phyloP scores from a whole-genome alignment of 2,888 invertebrate genomes.

The Lissonota sp. region DNA sequence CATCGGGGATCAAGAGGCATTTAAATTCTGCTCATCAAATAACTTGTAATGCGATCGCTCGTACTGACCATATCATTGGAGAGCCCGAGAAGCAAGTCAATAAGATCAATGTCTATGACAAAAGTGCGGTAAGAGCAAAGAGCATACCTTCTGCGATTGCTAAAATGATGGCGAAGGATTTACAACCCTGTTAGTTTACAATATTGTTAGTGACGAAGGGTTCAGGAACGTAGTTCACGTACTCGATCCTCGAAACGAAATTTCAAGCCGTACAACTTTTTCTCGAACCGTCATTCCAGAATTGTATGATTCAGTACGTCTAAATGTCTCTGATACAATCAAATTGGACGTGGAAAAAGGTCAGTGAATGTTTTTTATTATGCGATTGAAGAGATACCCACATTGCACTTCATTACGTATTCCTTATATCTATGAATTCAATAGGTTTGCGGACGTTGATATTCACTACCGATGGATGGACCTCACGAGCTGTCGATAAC shows the following conservation, averaged over 20 bases:
- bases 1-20: background rate
- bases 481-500: constrained; percentile 35
- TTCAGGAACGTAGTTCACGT: constrained; percentile 29
- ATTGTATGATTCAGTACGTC: constrained; percentile 17
- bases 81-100: background rate
- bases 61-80: background rate
- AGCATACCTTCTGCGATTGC: constrained; percentile 27
- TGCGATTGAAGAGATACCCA: background rate
- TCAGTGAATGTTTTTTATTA: constrained; percentile 1
- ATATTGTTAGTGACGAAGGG: constrained; percentile 23
- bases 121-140: constrained; percentile 23
- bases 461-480: constrained; percentile 45
- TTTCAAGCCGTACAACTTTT: constrained; percentile 43
- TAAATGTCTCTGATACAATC: constrained; percentile 20
- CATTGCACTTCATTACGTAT: background rate
- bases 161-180: constrained; percentile 37
- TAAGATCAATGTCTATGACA: background rate
- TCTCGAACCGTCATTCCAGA: constrained; percentile 38
- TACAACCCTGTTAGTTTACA: constrained; percentile 44
- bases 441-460: constrained; percentile 31
- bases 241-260: constrained; percentile 24
- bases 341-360: constrained; percentile 32
- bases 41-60: background rate
- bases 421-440: too few species aligned
- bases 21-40: background rate